Percentiles rank a stretch among this genome's conserved stretches.
These are phyloP conservation scores for Nerophis ophidion DNA, from an alignment of 2,113 vertebrate genomes.

Conservation along the genomic window DNA sequence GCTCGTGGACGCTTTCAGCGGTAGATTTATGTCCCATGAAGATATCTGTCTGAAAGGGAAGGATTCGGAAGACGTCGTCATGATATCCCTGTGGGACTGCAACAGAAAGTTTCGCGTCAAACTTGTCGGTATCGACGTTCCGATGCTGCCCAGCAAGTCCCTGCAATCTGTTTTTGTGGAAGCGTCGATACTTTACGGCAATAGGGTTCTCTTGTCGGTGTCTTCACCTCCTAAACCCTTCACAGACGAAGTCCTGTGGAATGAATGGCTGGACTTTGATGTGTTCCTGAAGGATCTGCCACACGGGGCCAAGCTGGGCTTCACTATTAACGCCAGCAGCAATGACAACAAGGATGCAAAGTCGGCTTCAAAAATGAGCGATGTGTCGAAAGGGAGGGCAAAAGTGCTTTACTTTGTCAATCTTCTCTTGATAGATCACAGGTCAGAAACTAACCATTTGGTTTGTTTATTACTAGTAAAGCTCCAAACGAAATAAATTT, in stretches of 20 bases:
- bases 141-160: constrained; percentile 54
- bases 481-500: not conserved
- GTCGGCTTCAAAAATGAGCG: constrained; percentile 29
- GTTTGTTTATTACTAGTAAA: not conserved
- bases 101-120: constrained; percentile 70
- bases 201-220: constrained; percentile 63
- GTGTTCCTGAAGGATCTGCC: constrained; percentile 68
- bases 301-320: constrained; percentile 66
- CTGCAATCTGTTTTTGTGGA: constrained; percentile 60
- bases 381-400: constrained; percentile 53
- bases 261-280: constrained; percentile 74
- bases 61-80: constrained; percentile 67
- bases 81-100: constrained; percentile 77
- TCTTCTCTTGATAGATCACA: constrained; percentile 76
- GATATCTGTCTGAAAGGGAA: constrained; percentile 66
- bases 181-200: constrained; percentile 67
- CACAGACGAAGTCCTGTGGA: constrained; percentile 73
- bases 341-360: constrained; percentile 47
- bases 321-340: constrained; percentile 57
- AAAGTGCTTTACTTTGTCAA: constrained; percentile 74
- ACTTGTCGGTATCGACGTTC: constrained; percentile 72
- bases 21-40: constrained; percentile 66
- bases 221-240: constrained; percentile 57
- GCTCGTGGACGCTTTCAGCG: constrained; percentile 67
- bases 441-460: constrained; percentile 25